phyloP scores from a whole-genome alignment of 2,113 vertebrate genomes.

The Ameiurus melas region DNA sequence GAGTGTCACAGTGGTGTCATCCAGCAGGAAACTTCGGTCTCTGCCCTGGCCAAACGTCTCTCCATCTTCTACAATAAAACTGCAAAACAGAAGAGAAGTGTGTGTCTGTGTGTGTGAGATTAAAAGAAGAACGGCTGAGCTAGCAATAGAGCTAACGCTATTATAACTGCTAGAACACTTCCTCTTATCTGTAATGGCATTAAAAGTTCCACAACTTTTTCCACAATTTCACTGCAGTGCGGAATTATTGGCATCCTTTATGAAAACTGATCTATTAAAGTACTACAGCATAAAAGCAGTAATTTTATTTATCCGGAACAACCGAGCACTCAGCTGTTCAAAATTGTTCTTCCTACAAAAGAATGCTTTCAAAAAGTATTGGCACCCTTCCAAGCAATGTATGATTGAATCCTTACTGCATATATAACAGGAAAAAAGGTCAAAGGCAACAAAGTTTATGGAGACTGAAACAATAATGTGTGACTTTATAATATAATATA shows the following conservation, averaged over 20 bases:
- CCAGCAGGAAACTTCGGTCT: conserved; percentile 92
- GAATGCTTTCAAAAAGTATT: not conserved
- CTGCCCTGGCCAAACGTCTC: conserved; percentile 93
- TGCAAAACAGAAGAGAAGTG: conserved; percentile 52
- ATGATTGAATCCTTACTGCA: too few species aligned
- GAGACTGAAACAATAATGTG: not conserved
- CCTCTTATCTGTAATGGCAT: not conserved
- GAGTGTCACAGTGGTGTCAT: conserved; percentile 92
- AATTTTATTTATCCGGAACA: not conserved
- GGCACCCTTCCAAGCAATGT: not conserved
- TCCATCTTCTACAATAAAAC: conserved; percentile 93
- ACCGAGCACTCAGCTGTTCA: not conserved
- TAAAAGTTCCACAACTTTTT: not conserved
- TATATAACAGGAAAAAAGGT: not conserved
- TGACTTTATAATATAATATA: too few species aligned
- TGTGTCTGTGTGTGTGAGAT: not conserved
- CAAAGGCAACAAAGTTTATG: not conserved
- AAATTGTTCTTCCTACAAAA: not conserved
- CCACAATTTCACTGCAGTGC: not conserved
- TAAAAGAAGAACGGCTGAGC: not conserved
- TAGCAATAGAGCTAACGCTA: not conserved
- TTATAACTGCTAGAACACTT: not conserved
- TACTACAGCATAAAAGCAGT: not conserved
- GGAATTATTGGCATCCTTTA: not conserved
- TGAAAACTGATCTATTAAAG: not conserved